These are phyloP conservation scores for Catostomus latipinnis DNA, from an alignment of 2,797 vertebrate genomes.

Conservation along the genomic window DNA sequence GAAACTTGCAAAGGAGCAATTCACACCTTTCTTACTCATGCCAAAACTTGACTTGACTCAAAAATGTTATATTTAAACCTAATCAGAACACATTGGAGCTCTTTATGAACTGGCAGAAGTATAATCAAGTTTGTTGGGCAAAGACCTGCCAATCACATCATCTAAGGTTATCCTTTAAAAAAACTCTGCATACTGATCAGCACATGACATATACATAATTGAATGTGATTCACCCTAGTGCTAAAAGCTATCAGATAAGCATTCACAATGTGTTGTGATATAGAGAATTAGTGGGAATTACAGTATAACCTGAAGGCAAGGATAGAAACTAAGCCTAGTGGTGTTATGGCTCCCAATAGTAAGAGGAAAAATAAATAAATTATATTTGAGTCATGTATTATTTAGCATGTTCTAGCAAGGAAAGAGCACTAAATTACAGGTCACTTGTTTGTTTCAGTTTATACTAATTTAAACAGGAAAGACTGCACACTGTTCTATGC, in stretches of 20 bases:
- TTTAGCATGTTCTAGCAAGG: slow-evolving; percentile 37
- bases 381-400: slow-evolving; percentile 45
- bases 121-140: background rate
- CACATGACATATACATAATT: background rate
- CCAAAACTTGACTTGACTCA: background rate
- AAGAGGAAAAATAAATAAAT: slow-evolving; percentile 51
- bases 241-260: slow-evolving; percentile 35
- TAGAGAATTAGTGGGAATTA: slow-evolving; percentile 22
- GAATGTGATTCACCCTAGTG: background rate
- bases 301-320: slow-evolving; percentile 19
- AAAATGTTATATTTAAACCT: slow-evolving; percentile 38
- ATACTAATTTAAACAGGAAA: slow-evolving; percentile 19
- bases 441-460: slow-evolving; percentile 34
- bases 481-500: slow-evolving; percentile 15
- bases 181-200: background rate
- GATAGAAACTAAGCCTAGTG: slow-evolving; percentile 9
- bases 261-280: slow-evolving; percentile 11
- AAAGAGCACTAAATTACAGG: slow-evolving; percentile 41
- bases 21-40: slow-evolving; percentile 51
- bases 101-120: background rate
- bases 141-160: background rate
- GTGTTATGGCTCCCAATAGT: slow-evolving; percentile 28
- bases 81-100: slow-evolving; percentile 22
- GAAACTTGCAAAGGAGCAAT: slow-evolving; percentile 53
- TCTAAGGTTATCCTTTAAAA: background rate